Percentiles rank a stretch among this genome's conserved stretches.
These are phyloP conservation scores for Pyrochroa serraticornis DNA, from an alignment of 2,888 invertebrate genomes.

Conservation along the genomic window DNA sequence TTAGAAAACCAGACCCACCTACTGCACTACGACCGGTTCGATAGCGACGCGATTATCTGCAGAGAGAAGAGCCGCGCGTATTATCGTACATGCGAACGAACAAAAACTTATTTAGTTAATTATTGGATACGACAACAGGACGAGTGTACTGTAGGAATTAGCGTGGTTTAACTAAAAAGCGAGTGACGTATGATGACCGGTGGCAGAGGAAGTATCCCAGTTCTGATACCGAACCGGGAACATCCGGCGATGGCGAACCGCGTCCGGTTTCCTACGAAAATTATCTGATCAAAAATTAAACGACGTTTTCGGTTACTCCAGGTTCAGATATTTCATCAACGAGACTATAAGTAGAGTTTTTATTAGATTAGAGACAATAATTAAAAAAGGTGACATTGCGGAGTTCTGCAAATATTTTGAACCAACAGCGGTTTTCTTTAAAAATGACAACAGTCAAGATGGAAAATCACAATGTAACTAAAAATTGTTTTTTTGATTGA, in stretches of 20 bases:
- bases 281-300: conserved; percentile 11
- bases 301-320: not conserved
- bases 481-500: too few relatives aligned
- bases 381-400: too few relatives aligned
- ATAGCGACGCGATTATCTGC: conserved; percentile 8
- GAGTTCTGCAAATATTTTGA: too few relatives aligned
- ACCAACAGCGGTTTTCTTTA: too few relatives aligned
- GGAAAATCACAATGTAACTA: too few relatives aligned
- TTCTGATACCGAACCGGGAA: conserved; percentile 13
- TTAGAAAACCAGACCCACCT: conserved; percentile 16
- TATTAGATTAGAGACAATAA: too few relatives aligned
- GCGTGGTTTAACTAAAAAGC: conserved; percentile 15
- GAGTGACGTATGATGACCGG: conserved; percentile 17
- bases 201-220: conserved; percentile 10
- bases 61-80: too few relatives aligned
- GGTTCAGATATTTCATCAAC: too few relatives aligned
- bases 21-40: conserved; percentile 6
- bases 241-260: conserved; percentile 19
- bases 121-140: too few relatives aligned
- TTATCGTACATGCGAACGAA: not conserved
- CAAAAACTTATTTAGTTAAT: conserved; percentile 7
- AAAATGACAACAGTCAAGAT: too few relatives aligned
- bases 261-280: conserved; percentile 19
- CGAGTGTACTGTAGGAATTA: conserved; percentile 16
- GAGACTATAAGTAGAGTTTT: too few relatives aligned